These are phyloP conservation scores for Lampris megalopsis DNA, from an alignment of 2,113 vertebrate species.

Conservation along the genomic window DNA sequence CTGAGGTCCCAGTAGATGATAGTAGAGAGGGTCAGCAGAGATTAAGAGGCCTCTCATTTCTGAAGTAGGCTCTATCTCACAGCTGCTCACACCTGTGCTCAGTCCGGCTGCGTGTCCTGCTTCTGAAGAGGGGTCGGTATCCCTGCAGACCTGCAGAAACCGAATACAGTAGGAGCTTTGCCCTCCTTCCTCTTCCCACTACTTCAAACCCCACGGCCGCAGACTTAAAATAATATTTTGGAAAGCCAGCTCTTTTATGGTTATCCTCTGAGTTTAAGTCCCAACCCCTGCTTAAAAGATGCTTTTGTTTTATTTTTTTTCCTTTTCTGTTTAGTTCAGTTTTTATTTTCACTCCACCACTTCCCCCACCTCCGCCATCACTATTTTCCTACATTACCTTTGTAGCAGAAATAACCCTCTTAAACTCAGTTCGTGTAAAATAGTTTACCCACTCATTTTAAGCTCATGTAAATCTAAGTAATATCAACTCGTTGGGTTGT, in stretches of 20 bases:
- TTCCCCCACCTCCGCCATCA: not conserved
- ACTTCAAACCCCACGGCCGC: conserved; percentile 11
- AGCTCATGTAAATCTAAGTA: not conserved
- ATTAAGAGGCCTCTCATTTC: conserved; percentile 52
- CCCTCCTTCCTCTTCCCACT: conserved; percentile 38
- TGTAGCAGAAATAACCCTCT: not conserved
- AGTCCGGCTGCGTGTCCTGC: conserved; percentile 47
- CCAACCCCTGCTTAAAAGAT: conserved; percentile 37
- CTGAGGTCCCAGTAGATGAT: conserved; percentile 31
- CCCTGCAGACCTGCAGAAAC: conserved; percentile 28
- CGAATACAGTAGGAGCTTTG: conserved; percentile 34
- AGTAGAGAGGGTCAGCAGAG: conserved; percentile 40
- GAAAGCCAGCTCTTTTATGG: conserved; percentile 50
- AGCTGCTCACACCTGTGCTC: conserved; percentile 47
- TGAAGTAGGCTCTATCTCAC: conserved; percentile 36
- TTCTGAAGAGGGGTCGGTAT: conserved; percentile 53
- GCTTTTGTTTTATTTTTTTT: conserved; percentile 45
- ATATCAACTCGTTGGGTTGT: not conserved
- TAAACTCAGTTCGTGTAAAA: conserved; percentile 18
- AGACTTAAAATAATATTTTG: conserved; percentile 52
- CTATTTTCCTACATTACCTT: not conserved
- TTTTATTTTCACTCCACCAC: conserved; percentile 12
- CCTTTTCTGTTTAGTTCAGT: conserved; percentile 4
- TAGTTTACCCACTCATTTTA: not conserved
- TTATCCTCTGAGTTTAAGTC: conserved; percentile 58